Evolutionary conservation across 2,888 invertebrate species (phyloP), one percentile per base, ranked within the genome.

Genomic region (Harpagoxenus sublaevis): DNA sequence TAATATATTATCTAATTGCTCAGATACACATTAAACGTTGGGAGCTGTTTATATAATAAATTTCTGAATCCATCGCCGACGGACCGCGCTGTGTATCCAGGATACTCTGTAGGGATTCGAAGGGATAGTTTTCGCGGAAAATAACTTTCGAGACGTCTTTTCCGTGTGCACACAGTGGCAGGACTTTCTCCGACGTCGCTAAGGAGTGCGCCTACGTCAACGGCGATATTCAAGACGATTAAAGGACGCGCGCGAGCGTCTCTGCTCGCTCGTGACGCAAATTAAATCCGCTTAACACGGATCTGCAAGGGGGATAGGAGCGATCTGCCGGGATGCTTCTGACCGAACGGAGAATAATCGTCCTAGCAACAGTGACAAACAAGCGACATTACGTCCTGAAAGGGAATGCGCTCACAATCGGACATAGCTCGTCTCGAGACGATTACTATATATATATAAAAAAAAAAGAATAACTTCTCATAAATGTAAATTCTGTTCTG

Each of bases 211-310:
- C 35, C 79, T 51, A 71, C 57, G 45, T 79, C 45, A 78, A 78
- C 31, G 73, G 18, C 60, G 39, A 79, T 48, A 62, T 74, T 81
- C 79, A 73, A 79, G 79, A 81, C 79, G 74, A 60, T 81, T 73
- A 73, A 79, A 55, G 48, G 35, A 60, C 45, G 73, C 78, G 45
- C 63, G 28, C 70, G 55, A 48, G 78, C 42, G 42, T 79, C 48
- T 60, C 74, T 60, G 57, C 51, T 73, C 79, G 60, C 28, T 60
- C 74, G 79, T 79, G 79, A 79, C 79, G 79, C 28, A 81, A 81
- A 81, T 81, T 81, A 81, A 81, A 81, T 81, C 79, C 79, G 79
- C 79, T 81, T 81, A 81, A 81, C 60, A 28, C 79, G 48, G 48
- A 74, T 60, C 74, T 81, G 48, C 60, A 28, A 81, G 48, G 60